These are phyloP conservation scores for Horisme vitalbata DNA, from an alignment of 2,888 invertebrate species.

Conservation along the genomic window DNA sequence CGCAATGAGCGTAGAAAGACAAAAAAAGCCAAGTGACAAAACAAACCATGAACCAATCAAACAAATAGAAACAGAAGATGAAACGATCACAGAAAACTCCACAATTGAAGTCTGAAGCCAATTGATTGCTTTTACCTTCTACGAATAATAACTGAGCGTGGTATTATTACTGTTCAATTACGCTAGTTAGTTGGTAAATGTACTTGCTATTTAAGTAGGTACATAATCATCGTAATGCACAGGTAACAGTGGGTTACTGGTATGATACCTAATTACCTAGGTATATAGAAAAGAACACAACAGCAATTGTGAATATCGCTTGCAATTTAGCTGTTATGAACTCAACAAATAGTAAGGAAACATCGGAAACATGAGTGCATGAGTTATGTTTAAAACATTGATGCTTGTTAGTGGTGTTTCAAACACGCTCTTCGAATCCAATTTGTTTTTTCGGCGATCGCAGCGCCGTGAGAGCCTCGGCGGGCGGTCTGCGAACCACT, in stretches of 20 bases:
- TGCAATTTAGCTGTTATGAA: too few species aligned
- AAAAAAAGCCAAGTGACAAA: not conserved
- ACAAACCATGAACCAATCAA: not conserved
- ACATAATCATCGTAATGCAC: not conserved
- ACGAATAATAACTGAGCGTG: too few species aligned
- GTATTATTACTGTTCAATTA: not conserved
- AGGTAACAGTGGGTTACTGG: too few species aligned
- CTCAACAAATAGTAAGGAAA: too few species aligned
- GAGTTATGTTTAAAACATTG: constrained; percentile 58
- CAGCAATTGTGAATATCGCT: too few species aligned
- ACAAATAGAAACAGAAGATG: not conserved
- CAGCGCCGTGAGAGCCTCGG: constrained; percentile 57
- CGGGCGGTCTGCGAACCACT: constrained; percentile 63
- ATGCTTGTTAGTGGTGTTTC: constrained; percentile 48
- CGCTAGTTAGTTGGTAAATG: not conserved
- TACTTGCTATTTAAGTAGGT: not conserved
- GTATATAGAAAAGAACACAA: too few species aligned
- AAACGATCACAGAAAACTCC: not conserved
- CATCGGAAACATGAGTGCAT: constrained; percentile 37
- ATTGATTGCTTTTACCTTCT: not conserved
- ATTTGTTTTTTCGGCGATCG: constrained; percentile 66
- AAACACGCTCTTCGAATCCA: constrained; percentile 44
- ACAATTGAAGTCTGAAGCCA: not conserved
- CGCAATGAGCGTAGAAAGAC: constrained; percentile 10
- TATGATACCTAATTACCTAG: too few species aligned